Evolutionary conservation across 2,113 vertebrate species (phyloP).

Genomic region (Leucosticte australis): DNA sequence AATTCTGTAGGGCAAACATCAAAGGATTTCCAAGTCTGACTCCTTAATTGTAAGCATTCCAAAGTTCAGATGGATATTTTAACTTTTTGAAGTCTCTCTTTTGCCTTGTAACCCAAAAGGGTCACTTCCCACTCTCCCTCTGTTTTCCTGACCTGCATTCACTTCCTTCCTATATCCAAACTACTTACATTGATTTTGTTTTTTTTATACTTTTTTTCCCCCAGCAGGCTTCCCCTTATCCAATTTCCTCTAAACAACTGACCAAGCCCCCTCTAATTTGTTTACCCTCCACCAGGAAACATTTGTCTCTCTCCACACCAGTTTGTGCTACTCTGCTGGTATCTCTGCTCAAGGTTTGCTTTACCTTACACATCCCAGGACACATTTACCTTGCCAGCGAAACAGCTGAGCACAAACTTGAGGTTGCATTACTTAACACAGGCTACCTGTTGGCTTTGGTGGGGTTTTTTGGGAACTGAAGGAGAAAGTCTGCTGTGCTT

Average conservation of each 20-base stretch:
- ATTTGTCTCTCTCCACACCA: not conserved
- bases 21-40: not conserved
- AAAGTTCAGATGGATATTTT: not conserved
- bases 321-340: not conserved
- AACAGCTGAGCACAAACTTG: not conserved
- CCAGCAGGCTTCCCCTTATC: not conserved
- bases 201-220: not conserved
- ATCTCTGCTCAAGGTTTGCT: not conserved
- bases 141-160: not conserved
- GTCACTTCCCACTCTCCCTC: not conserved
- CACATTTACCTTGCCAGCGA: not conserved
- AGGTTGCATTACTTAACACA: not conserved
- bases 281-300: not conserved
- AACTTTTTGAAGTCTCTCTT: not conserved
- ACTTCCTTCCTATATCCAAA: not conserved
- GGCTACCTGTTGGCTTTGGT: not conserved
- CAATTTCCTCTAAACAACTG: not conserved
- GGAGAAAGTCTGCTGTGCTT: not conserved
- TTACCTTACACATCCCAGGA: fast-evolving
- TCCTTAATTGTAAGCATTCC: not conserved
- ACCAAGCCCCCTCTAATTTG: not conserved
- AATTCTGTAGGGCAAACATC: not conserved
- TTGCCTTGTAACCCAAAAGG: not conserved
- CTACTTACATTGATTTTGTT: not conserved
- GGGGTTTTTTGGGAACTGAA: not conserved